A percentile compares a stretch with the other conserved stretches of the same genome.
phyloP scores from a whole-genome alignment of 1,140 invertebrate genomes.

The Hyphantria cunea region DNA sequence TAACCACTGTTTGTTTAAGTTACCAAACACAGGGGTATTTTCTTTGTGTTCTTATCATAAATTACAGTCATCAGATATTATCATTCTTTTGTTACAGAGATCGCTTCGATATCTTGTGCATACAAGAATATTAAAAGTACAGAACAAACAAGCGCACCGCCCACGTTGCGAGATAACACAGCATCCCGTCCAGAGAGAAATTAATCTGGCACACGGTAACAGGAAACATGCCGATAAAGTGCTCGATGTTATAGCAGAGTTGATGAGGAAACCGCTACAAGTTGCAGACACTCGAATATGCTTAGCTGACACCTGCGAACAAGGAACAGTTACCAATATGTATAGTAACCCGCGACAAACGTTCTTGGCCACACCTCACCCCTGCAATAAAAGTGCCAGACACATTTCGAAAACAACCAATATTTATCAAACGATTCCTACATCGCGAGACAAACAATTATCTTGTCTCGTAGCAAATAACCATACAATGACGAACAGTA shows the following conservation, averaged over 20 bases:
- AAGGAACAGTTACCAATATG: constrained; percentile 19
- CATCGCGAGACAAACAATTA: constrained; percentile 26
- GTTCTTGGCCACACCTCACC: constrained; percentile 1
- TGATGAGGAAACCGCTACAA: constrained; percentile 39
- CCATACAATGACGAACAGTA: constrained; percentile 47
- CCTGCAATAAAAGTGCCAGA: constrained; percentile 22
- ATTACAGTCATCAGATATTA: constrained; percentile 46
- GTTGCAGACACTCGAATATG: constrained; percentile 40
- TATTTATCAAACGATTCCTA: constrained; percentile 20
- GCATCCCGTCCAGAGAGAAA: constrained; percentile 69
- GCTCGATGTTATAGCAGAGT: constrained; percentile 39
- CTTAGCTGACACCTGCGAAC: constrained; percentile 51
- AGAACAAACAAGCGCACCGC: constrained; percentile 67
- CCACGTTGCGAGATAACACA: constrained; percentile 66
- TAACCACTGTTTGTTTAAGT: neutral
- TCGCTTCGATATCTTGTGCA: constrained; percentile 73
- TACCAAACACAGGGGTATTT: neutral
- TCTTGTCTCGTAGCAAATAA: constrained; percentile 37
- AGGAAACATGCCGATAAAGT: constrained; percentile 71
- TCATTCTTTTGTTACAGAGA: constrained; percentile 74
- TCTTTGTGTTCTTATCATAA: constrained; percentile 23
- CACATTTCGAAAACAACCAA: constrained; percentile 9
- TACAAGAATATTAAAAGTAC: constrained; percentile 76
- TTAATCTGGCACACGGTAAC: constrained; percentile 72
- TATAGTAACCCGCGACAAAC: constrained; percentile 13